These are phyloP conservation scores for Drosophila micromelanica DNA, from an alignment of 1,140 invertebrate genomes.

Conservation along the genomic window DNA sequence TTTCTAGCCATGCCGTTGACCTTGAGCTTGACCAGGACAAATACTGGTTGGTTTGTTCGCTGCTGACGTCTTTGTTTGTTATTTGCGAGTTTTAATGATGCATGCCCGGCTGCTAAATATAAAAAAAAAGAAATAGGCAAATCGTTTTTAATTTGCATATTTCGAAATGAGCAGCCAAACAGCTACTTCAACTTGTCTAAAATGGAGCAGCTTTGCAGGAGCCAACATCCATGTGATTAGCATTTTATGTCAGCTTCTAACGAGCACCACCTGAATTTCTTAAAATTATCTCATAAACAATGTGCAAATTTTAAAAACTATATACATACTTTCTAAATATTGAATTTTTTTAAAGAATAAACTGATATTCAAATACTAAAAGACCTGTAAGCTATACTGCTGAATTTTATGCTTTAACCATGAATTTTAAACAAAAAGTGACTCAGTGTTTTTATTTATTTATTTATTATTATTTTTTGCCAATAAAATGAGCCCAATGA, in stretches of 20 bases:
- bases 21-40: conserved; percentile 47
- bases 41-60: conserved; percentile 1
- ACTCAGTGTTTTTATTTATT: conserved; percentile 9
- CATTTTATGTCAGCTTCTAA: conserved; percentile 19
- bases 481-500: conserved; percentile 7
- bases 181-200: conserved; percentile 42
- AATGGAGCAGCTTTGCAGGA: conserved; percentile 44
- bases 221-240: conserved; percentile 11
- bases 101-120: conserved; percentile 7
- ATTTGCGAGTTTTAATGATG: conserved; percentile 10
- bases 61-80: conserved; percentile 24
- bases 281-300: background rate
- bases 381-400: background rate
- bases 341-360: background rate
- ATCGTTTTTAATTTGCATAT: conserved; percentile 31
- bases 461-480: background rate
- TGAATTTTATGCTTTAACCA: background rate
- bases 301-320: background rate
- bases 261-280: background rate
- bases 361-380: too few relatives aligned
- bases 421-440: background rate
- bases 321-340: conserved; percentile 1
- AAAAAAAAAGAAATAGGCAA: background rate
- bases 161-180: background rate
- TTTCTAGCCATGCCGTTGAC: conserved; percentile 10